Evolutionary conservation across 2,888 invertebrate species (phyloP), one percentile per base, ranked within the genome.

Genomic region (Ectobius pallidus): DNA sequence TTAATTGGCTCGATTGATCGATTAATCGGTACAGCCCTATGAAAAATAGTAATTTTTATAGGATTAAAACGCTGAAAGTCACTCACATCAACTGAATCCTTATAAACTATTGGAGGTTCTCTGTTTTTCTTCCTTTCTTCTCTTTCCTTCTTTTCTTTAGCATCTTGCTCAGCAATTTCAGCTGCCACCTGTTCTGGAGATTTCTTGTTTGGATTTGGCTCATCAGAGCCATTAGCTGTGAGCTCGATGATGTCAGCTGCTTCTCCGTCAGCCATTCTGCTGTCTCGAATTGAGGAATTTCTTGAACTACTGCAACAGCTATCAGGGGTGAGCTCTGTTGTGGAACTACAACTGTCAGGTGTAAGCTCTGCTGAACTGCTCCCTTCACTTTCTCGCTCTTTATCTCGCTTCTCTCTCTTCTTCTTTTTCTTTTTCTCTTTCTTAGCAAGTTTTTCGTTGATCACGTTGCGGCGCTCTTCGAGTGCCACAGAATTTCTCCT

Each of bases 41-140:
- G n/a, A n/a, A n/a, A n/a, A n/a, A n/a, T n/a, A n/a, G n/a, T n/a
- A n/a, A n/a, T n/a, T n/a, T n/a, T n/a, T n/a, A n/a, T n/a, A n/a
- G n/a, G n/a, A n/a, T n/a, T n/a, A n/a, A n/a, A n/a, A n/a, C n/a
- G n/a, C n/a, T n/a, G n/a, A 46, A n/a, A 46, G 14, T 46, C 18
- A 86, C 88, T 88, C 81, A 92, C 91, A 81, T 93, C 91, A 77
- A 92, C 84, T 16, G 81, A 77, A 80, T 91, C 91, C 78, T 87
- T 88, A 83, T 88, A 94, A 46, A 94, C 90, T 79, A 95, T 90
- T 52, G 95, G 93, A 67, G 94, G 94, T 81, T 94, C 92, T 70
- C 91, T 86, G 74, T 86, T 86, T 78, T 89, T 89, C 82, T 90
- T 91, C 79, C 88, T 88, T 80, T 89, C 90, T 81, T 93, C 93